Base-by-base conservation (phyloP, 2,113 vertebrate genomes). In the Columbina picui region DNA sequence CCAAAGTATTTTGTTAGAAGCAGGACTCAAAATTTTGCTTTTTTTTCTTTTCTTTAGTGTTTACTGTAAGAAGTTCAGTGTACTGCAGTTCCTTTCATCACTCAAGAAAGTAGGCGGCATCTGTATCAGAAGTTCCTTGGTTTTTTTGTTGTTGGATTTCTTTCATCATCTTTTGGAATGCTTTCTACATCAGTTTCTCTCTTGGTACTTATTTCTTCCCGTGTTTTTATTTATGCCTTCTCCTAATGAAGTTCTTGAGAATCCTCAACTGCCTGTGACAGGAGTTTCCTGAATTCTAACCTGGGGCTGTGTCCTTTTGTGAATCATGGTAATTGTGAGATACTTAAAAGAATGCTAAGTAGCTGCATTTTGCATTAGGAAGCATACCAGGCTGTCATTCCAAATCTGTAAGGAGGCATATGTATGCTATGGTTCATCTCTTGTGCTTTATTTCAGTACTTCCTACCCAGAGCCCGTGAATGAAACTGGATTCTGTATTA, bases 331-430 rank as follows among this genome's bases (percentile, higher is more conserved):
- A 74, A 70, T 73, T 59, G 41, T 86, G 64, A 90, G 38, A 75
- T 74, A 75, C 30, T 89, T 81, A 70, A 23, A 92, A 59, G 80
- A 86, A 93, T 64, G 60, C 55, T 74, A 90, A 92, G 45, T 45
- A 84, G 45, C 41, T 92, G 63, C 18, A 59, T 85, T 90, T 95
- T 70, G 43, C 52, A 80, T 85, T 81, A 92, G 68, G 60, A 94
- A 83, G 29, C 77, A 90, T 89, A 74, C 29, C 55, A 81, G n/a
- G 8, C 43, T 93, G 89, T 87, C 76, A 59, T 49, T 84, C 92
- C 56, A 67, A 70, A 86, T 90, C 53, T 74, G 9, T 6, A 4
- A 92, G 50, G 23, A 95, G 63, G 41, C 22, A 65, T 1, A 89
- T 16, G 13, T 63, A 59, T 67, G 73, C 61, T 67, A 55, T 1